phyloP scores from a whole-genome alignment of 2,113 vertebrate species.

The Meleagris gallopavo region DNA sequence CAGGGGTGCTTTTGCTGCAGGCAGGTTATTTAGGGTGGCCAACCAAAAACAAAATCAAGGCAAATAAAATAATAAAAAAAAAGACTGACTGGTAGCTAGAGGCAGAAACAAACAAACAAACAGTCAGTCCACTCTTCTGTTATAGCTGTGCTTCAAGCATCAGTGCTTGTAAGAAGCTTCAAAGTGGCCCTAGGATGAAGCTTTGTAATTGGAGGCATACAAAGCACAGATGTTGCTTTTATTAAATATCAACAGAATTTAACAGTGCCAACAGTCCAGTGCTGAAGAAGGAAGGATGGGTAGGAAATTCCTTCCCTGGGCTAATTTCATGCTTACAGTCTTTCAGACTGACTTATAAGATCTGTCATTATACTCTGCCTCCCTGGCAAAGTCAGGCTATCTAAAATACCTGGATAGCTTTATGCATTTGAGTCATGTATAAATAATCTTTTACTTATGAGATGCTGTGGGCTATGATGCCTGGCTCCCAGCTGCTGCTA shows the following conservation, averaged over 20 bases:
- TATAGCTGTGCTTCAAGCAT: constrained; percentile 57
- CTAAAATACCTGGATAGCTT: not conserved
- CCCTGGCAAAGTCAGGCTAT: not conserved
- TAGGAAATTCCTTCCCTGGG: constrained; percentile 3
- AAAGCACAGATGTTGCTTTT: constrained; percentile 72
- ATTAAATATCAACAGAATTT: constrained; percentile 72
- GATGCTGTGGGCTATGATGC: not conserved
- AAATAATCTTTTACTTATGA: not conserved
- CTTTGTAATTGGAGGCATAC: constrained; percentile 59
- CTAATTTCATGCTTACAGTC: constrained; percentile 18
- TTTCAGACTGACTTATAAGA: not conserved
- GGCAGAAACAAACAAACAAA: constrained; percentile 49
- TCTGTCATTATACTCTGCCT: not conserved
- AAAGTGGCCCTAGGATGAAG: constrained; percentile 47
- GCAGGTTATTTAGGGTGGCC: constrained; percentile 48
- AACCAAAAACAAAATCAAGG: constrained; percentile 53
- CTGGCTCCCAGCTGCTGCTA: not conserved
- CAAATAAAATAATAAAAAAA: constrained; percentile 67
- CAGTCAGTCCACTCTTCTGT: constrained; percentile 55
- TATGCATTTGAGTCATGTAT: not conserved
- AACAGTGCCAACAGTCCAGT: not conserved
- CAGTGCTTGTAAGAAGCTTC: constrained; percentile 10
- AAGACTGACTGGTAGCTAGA: constrained; percentile 51
- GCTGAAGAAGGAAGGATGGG: not conserved
- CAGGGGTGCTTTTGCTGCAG: constrained; percentile 18